Evolutionary conservation across 2,888 invertebrate species (phyloP).

Genomic region (Notodonta dromedarius): DNA sequence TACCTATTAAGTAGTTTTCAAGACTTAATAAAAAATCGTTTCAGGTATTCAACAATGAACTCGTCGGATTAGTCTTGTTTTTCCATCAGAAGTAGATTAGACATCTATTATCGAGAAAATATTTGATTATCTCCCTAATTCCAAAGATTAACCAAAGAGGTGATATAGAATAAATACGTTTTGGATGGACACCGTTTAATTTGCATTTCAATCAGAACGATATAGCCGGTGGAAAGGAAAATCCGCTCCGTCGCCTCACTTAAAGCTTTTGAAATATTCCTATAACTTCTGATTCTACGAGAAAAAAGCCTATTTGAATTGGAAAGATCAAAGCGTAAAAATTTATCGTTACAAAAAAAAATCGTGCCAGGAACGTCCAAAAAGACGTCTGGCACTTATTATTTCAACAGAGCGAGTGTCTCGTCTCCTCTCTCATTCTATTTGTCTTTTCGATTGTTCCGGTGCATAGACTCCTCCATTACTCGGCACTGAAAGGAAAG

Average conservation of each 20-base stretch:
- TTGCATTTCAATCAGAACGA: constrained; percentile 82
- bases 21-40: not conserved
- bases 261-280: constrained; percentile 83
- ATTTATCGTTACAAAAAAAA: constrained; percentile 78
- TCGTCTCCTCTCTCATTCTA: constrained; percentile 77
- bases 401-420: constrained; percentile 80
- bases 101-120: constrained; percentile 13
- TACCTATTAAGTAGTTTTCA: not conserved
- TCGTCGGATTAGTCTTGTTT: not conserved
- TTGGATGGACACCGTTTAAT: constrained; percentile 78
- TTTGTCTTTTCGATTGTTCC: constrained; percentile 84
- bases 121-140: constrained; percentile 54
- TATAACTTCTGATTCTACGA: constrained; percentile 80
- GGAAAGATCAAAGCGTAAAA: constrained; percentile 83
- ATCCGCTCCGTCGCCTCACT: constrained; percentile 80
- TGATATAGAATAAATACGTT: constrained; percentile 76
- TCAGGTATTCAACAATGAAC: not conserved
- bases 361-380: constrained; percentile 69
- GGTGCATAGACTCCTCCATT: constrained; percentile 84
- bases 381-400: constrained; percentile 82
- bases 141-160: constrained; percentile 67
- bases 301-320: constrained; percentile 83
- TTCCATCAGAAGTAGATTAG: not conserved
- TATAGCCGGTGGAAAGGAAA: constrained; percentile 80
- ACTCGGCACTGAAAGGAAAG: constrained; percentile 85